These are phyloP conservation scores for Aleiodes alternator DNA, from an alignment of 2,888 invertebrate genomes.

Conservation along the genomic window DNA sequence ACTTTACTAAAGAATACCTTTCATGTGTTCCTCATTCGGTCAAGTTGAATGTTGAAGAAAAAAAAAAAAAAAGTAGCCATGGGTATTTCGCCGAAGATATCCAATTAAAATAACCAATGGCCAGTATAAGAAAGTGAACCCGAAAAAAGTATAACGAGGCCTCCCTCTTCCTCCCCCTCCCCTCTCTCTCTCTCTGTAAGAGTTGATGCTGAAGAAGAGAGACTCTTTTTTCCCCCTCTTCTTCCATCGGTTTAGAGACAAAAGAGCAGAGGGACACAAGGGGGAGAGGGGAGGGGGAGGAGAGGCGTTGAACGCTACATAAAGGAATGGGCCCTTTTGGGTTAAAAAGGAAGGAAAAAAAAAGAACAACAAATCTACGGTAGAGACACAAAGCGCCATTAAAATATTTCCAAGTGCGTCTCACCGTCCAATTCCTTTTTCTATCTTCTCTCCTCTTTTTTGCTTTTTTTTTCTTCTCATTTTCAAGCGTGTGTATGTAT, in stretches of 20 bases:
- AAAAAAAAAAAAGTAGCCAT: constrained; percentile 49
- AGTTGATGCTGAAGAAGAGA: constrained; percentile 56
- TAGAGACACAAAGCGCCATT: constrained; percentile 71
- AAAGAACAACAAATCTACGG: constrained; percentile 29
- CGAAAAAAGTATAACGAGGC: constrained; percentile 43
- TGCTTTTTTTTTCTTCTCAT: constrained; percentile 38
- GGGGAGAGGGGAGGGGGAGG: constrained; percentile 6
- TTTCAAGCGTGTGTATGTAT: constrained; percentile 21
- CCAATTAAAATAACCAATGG: constrained; percentile 75
- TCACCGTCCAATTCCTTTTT: constrained; percentile 22
- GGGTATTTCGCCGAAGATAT: constrained; percentile 72
- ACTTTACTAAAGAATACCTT: constrained; percentile 13
- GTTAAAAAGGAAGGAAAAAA: constrained; percentile 7
- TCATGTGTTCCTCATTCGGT: constrained; percentile 24
- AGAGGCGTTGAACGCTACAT: constrained; percentile 42
- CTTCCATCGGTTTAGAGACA: constrained; percentile 42
- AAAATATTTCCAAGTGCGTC: constrained; percentile 67
- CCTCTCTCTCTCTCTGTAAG: not conserved
- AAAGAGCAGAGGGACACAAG: constrained; percentile 35
- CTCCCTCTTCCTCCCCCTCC: not conserved
- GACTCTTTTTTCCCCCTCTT: constrained; percentile 38
- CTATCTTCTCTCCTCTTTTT: not conserved
- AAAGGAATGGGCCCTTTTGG: constrained; percentile 34
- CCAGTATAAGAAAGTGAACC: constrained; percentile 58
- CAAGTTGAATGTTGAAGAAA: constrained; percentile 39